A percentile compares a stretch with the other conserved stretches of the same genome.
Conservation (phyloP, 2,113 vertebrate genomes). For the Ivindomyrus marchei region DNA sequence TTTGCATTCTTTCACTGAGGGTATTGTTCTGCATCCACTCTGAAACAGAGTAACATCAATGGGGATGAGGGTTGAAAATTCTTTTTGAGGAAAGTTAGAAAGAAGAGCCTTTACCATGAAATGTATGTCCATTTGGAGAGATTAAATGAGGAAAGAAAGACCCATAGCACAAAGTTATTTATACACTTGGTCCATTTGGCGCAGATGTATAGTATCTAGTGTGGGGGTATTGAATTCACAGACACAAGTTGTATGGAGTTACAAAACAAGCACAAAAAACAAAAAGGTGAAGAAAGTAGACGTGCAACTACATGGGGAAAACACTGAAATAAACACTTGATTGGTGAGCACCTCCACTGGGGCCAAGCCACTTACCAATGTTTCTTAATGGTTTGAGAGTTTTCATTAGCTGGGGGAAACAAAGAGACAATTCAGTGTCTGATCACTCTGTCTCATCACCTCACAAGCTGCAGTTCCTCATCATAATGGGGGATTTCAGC, state of each 20-base stretch:
- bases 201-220: not conserved
- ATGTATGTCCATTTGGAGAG: not conserved
- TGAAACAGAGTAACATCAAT: not conserved
- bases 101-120: not conserved
- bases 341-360: not conserved
- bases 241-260: not conserved
- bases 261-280: not conserved
- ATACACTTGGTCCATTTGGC: not conserved
- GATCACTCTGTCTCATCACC: not conserved
- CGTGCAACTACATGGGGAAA: not conserved
- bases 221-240: not conserved
- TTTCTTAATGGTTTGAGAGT: not conserved
- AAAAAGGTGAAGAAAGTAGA: not conserved
- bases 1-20: not conserved
- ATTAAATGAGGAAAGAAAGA: not conserved
- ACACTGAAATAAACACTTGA: not conserved
- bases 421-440: not conserved
- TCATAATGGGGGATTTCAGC: not conserved
- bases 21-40: not conserved
- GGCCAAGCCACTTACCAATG: not conserved
- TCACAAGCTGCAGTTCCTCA: not conserved
- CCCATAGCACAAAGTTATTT: not conserved
- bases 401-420: not conserved
- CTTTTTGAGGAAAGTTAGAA: not conserved
- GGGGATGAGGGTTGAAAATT: not conserved